phyloP scores from a whole-genome alignment of 2,888 invertebrate genomes.

The Rotaria magnacalcarata region DNA sequence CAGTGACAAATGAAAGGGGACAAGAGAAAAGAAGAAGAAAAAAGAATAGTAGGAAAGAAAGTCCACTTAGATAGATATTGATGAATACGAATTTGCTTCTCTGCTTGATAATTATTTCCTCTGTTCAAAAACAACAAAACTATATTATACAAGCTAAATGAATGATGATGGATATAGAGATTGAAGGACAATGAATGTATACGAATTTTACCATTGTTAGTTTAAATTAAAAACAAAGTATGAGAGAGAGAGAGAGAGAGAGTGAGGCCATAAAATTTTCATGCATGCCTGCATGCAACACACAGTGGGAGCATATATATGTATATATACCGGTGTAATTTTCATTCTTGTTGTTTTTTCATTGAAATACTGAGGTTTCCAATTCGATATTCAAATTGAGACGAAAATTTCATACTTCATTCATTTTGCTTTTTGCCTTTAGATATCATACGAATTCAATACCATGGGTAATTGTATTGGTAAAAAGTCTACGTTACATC shows the following conservation, averaged over 20 bases:
- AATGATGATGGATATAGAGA: neutral
- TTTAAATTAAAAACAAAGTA: neutral
- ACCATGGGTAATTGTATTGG: conserved; percentile 31
- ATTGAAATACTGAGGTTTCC: conserved; percentile 3
- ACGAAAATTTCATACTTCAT: neutral
- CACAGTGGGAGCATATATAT: neutral
- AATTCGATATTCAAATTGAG: neutral
- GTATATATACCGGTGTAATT: neutral
- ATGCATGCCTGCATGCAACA: neutral
- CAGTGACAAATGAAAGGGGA: neutral
- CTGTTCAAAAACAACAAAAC: neutral
- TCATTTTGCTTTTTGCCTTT: neutral
- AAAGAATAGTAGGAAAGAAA: neutral
- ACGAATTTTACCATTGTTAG: neutral
- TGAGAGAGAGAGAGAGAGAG: neutral
- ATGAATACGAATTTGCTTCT: neutral
- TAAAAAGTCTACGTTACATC: neutral
- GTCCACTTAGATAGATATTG: neutral
- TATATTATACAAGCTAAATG: neutral
- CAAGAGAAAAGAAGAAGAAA: neutral
- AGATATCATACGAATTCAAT: neutral
- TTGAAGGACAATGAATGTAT: neutral
- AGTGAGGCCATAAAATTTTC: conserved; percentile 11
- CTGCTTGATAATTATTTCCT: neutral
- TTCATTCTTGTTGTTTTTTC: neutral